Percentiles rank a stretch among this genome's conserved stretches.
Conservation (phyloP, 2,888 invertebrate species). For the Allolobophora icterica region DNA sequence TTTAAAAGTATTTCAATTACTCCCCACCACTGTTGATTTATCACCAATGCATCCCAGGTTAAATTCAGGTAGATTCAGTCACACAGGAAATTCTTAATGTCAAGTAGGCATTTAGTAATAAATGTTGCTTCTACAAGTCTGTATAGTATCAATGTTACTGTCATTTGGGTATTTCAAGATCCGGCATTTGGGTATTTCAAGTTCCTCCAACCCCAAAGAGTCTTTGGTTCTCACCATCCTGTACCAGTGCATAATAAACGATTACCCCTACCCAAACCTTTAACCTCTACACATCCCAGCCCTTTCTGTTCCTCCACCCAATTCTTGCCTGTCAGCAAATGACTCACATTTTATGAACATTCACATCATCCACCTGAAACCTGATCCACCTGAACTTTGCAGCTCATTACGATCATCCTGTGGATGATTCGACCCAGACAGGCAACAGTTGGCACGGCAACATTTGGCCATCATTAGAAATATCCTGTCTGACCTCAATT, state of each 20-base stretch:
- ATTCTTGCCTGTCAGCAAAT: slow-evolving; percentile 11
- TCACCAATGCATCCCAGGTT: background rate
- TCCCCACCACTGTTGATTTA: too few species aligned
- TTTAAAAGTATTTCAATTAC: too few species aligned
- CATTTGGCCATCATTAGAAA: slow-evolving; percentile 17
- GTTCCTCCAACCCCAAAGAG: background rate
- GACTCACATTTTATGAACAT: slow-evolving; percentile 8
- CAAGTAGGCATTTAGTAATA: background rate
- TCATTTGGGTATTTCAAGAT: background rate
- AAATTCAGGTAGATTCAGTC: background rate
- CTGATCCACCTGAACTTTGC: background rate
- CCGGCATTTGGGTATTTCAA: too few species aligned
- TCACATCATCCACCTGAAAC: background rate
- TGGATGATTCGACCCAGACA: background rate
- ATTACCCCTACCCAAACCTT: background rate
- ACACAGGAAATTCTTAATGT: background rate
- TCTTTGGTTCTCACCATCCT: background rate
- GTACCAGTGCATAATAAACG: background rate
- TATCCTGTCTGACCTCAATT: background rate
- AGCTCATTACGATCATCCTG: background rate
- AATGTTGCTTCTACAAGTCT: background rate
- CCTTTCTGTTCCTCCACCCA: background rate
- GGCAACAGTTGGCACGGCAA: background rate
- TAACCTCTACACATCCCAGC: background rate
- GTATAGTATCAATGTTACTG: background rate